Conservation (phyloP, 2,797 vertebrate genomes). For the Thalassophryne amazonica region DNA sequence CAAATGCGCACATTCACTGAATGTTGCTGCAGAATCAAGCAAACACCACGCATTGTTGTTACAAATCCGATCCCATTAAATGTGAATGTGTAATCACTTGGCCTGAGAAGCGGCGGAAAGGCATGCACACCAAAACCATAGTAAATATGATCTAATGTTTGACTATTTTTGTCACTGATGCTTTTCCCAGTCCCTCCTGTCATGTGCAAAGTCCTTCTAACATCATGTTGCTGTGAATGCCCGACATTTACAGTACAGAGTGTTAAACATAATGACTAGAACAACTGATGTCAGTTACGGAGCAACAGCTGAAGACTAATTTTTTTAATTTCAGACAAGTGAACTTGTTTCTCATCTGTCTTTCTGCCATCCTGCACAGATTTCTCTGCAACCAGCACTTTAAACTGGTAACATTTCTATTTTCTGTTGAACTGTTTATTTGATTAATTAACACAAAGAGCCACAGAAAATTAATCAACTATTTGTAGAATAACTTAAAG, state of each 20-base stretch:
- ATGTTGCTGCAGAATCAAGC: neutral
- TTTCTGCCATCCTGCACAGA: neutral
- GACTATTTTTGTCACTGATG: neutral
- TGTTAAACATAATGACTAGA: conserved; percentile 17
- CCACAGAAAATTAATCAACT: neutral
- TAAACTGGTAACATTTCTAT: neutral
- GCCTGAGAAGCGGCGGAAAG: neutral
- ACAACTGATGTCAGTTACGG: conserved; percentile 3
- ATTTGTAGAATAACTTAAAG: neutral
- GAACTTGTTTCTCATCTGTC: neutral
- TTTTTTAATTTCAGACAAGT: neutral
- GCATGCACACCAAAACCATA: neutral
- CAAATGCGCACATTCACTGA: too few relatives aligned
- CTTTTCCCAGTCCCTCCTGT: conserved; percentile 1
- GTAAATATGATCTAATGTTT: neutral
- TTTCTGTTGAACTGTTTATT: neutral
- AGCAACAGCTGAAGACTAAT: neutral
- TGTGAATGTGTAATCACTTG: neutral
- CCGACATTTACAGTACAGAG: conserved; percentile 42
- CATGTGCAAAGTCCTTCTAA: conserved; percentile 13
- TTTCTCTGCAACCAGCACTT: neutral
- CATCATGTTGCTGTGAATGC: conserved; percentile 25
- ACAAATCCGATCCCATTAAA: neutral
- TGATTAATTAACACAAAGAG: neutral
- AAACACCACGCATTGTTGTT: neutral